These are phyloP conservation scores for Pseudomyrmex dendroicus DNA, from an alignment of 1,140 invertebrate genomes.

Conservation along the genomic window DNA sequence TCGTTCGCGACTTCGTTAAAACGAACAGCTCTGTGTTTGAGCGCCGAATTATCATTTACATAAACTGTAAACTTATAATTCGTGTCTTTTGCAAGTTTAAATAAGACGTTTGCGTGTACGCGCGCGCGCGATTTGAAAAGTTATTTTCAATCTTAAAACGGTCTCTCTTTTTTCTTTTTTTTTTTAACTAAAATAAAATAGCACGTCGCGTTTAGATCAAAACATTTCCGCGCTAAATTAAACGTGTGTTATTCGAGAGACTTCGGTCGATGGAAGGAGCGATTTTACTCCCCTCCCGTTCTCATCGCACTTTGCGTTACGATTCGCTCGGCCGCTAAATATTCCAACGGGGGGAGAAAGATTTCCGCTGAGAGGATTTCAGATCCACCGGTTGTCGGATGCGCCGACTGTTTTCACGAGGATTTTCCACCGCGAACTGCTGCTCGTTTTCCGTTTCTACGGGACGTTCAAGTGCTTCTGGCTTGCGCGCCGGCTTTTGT, in stretches of 20 bases:
- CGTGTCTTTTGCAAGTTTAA: neutral
- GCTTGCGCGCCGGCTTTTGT: constrained; percentile 8
- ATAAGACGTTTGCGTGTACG: neutral
- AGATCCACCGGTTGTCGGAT: constrained; percentile 47
- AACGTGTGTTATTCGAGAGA: constrained; percentile 34
- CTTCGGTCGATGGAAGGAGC: constrained; percentile 7
- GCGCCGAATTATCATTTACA: constrained; percentile 36
- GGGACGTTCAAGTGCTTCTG: constrained; percentile 31
- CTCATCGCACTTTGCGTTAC: neutral
- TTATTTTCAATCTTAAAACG: neutral
- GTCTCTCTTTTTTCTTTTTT: too few relatives aligned
- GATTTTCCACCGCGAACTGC: constrained; percentile 38
- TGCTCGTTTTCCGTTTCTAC: constrained; percentile 51
- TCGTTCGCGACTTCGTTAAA: constrained; percentile 45
- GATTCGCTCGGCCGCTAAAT: constrained; percentile 56
- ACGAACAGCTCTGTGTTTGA: constrained; percentile 13
- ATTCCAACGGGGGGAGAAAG: constrained; percentile 45
- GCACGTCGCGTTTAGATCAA: neutral
- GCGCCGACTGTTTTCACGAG: constrained; percentile 49
- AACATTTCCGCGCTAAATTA: constrained; percentile 21
- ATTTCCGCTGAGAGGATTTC: constrained; percentile 61
- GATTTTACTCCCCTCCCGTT: constrained; percentile 49
- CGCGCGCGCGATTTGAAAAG: neutral
- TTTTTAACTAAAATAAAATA: neutral
- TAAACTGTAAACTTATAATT: neutral